Evolutionary conservation across 2,888 invertebrate genomes (phyloP), one percentile per base, ranked within the genome.

Genomic region (Sphaerophoria rueppellii): DNA sequence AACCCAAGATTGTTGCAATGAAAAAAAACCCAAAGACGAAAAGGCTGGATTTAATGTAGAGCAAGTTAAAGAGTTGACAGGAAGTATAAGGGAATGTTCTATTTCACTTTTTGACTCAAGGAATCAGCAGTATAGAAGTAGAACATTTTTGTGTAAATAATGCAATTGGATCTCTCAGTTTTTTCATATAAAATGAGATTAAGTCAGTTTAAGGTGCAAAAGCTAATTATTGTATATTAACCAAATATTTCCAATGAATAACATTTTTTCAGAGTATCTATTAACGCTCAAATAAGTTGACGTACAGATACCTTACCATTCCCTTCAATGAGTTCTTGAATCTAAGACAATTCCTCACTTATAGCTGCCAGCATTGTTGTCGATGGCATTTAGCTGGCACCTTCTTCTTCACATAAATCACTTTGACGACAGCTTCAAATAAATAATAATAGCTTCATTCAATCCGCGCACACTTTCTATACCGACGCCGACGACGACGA

Each of bases 361-460:
- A 2, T 14, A 2, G n/a, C 11, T 61, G 43, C 24, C 43, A 43
- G 34, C 72, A 50, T 50, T 37, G 4, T 14, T 4, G 43, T 9
- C 32, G 60, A 50, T 12, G 61, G 54, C 40, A 72, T 40, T 61
- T 52, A 52, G 40, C 43, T 61, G 16, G n/a, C 34, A 12, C 40
- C 35, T 40, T 37, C 24, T n/a, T 35, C n/a, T 40, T 52, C 37
- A 7, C 35, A 67, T 67, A 67, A 67, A 67, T 67, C 61, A 72
- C n/a, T 50, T 4, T 52, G 58, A 11, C 11, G 46, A 67, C 65
- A 67, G 48, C 24, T 11, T 50, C 24, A 50, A 58, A 58, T 72
- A 52, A 40, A 34, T 72, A 34, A 43, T 61, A 43, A 72, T 43
- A 54, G 72, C 61, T 61, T 54, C 43, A 61, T 46, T 55, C 65